These are phyloP conservation scores for Arion vulgaris DNA, from an alignment of 1,140 invertebrate species.

Conservation along the genomic window DNA sequence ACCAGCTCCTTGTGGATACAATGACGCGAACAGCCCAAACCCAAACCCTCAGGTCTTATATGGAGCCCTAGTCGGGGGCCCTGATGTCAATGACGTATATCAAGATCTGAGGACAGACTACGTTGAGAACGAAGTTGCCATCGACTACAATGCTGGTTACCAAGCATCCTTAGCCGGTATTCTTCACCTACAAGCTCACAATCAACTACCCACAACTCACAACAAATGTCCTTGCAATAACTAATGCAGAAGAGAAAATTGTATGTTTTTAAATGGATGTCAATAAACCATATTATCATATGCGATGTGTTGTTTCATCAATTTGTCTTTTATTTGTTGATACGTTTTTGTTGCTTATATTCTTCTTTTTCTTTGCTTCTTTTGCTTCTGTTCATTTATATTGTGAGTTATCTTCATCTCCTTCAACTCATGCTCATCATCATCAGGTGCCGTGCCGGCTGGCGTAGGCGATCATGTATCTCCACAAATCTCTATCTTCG, in stretches of 20 bases:
- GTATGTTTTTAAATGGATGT: background rate
- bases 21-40: constrained; percentile 27
- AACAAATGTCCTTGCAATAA: constrained; percentile 22
- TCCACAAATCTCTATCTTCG: too few relatives aligned
- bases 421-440: too few relatives aligned
- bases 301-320: too few relatives aligned
- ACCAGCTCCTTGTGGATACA: constrained; percentile 43
- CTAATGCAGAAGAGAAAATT: background rate
- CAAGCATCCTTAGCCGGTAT: constrained; percentile 61
- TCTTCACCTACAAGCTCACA: background rate
- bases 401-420: too few relatives aligned
- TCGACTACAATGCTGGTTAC: constrained; percentile 73
- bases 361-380: too few relatives aligned
- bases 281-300: background rate
- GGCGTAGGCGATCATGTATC: too few relatives aligned
- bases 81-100: constrained; percentile 66
- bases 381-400: too few relatives aligned
- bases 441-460: too few relatives aligned
- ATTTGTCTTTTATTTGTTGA: background rate
- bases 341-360: too few relatives aligned
- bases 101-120: constrained; percentile 66
- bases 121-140: constrained; percentile 70
- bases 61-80: constrained; percentile 74
- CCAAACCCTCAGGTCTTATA: constrained; percentile 67
- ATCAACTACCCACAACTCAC: background rate